Conservation (phyloP, 2,888 invertebrate genomes). For the Mythimna albipuncta region DNA sequence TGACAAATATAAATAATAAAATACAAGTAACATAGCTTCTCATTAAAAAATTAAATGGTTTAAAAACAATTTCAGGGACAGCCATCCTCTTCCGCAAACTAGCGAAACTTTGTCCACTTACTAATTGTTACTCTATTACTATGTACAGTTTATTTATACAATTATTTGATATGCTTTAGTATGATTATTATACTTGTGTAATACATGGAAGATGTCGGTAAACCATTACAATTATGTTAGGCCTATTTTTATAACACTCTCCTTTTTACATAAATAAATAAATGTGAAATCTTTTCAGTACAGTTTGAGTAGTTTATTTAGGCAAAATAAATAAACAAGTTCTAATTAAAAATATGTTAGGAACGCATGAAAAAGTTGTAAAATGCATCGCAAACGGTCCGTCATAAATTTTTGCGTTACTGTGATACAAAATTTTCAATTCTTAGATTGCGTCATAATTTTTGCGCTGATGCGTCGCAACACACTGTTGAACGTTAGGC, state of each 20-base stretch:
- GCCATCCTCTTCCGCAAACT: slow-evolving; percentile 39
- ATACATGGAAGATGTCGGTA: slow-evolving; percentile 55
- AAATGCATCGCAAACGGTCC: too few species aligned
- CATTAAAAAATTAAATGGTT: slow-evolving; percentile 33
- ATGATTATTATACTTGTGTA: slow-evolving; percentile 70
- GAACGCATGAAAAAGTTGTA: too few species aligned
- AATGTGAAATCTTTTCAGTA: slow-evolving; percentile 5
- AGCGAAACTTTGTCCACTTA: slow-evolving; percentile 38
- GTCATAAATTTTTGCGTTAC: neutral
- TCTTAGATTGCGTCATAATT: neutral
- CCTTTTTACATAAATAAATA: slow-evolving; percentile 29
- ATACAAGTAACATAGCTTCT: slow-evolving; percentile 9
- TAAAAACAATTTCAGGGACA: slow-evolving; percentile 44
- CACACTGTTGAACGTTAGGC: neutral
- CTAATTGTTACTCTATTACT: slow-evolving; percentile 51
- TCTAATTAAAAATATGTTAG: neutral
- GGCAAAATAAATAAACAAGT: neutral
- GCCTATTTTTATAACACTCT: slow-evolving; percentile 31
- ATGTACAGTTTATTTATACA: slow-evolving; percentile 69
- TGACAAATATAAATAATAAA: slow-evolving; percentile 1
- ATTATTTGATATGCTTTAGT: slow-evolving; percentile 84
- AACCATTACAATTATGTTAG: slow-evolving; percentile 47
- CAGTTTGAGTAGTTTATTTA: neutral
- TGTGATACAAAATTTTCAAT: neutral
- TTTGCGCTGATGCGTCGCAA: neutral